Evolutionary conservation across 2,888 invertebrate species (phyloP), one percentile per base, ranked within the genome.

Genomic region (Papilio protenor): DNA sequence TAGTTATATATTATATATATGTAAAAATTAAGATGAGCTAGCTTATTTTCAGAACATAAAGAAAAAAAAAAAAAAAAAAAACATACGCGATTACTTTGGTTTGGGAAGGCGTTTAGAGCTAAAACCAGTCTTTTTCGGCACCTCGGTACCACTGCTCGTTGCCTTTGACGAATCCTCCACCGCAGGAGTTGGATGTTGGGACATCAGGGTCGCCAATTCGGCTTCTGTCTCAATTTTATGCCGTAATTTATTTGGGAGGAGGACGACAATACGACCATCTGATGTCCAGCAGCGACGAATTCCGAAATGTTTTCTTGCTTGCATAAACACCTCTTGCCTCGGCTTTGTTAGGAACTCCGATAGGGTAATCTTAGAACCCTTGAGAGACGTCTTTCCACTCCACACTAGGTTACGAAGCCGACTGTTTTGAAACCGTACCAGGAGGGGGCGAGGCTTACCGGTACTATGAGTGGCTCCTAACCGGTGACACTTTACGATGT

Each of bases 301-400:
- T 61, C 61, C 61, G 6, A 61, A 61, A 27, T 61, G 61, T 27
- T 61, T 61, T 61, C 61, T 27, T 12, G 61, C 61, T 23, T 27
- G 61, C 23, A 61, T 61, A 27, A 61, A 61, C 4, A 61, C 27
- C 6, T 61, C 23, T 27, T 61, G 61, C 61, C 61, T 12, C 3
- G 61, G 14, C 61, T 61, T 61, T 61, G 61, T 61, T 5, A 61
- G 61, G 23, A 61, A 61, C 61, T 61, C 61, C 23, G 61, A 61
- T 27, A 61, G 14, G 27, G 61, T 61, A 27, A 61, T 12, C 14
- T 61, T 61, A 6, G 61, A 4, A 27, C 61, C 61, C 27, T 61
- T 61, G 4, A 61, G 61, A 3, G 61, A 61, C 61, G 61, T 61
- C 61, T 61, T 61, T 5, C 14, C 16, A 4, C 61, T 27, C 27